Evolutionary conservation across 2,888 invertebrate species (phyloP), one percentile per base, ranked within the genome.

Genomic region (Spicauda simplicius): DNA sequence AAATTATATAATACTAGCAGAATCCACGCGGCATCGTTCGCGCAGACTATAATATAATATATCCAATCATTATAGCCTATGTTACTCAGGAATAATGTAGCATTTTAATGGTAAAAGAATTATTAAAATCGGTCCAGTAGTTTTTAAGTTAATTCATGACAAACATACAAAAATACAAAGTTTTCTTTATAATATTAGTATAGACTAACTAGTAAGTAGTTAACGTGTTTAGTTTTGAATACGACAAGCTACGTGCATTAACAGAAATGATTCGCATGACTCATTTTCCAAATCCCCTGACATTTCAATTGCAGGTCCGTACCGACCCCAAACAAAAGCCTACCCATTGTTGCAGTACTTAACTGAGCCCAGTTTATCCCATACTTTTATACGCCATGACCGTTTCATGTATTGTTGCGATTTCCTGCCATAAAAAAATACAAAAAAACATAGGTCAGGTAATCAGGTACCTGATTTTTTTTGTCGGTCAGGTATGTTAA

Each of bases 381-480:
- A 74, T 75, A 76, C 76, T 77, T 72, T 64, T 68, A 72, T 74
- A 75, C 16, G 2, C 33, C 77, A 74, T 82, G 87, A 84, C 85
- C 86, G 80, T 80, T 78, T 77, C 72, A 55, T 67, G 77, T 71
- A 85, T 90, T 90, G 90, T 90, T 84, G 81, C 82, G 76, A 86
- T 88, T 88, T 89, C 90, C 89, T 91, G 87, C 77, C 75, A 77
- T 79, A 77, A 79, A 84, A 82, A 84, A 73, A 65, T 71, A 73
- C 70, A 75, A 71, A 74, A 75, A 79, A 80, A 78, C 80, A 16
- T 81, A 85, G 88, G 85, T 85, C 85, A 82, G 82, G 82, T 84
- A 86, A 84, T 85, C 85, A 82, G 82, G 82, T 84, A 86, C 82
- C 79, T 80, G 76, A 68, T 72, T 80, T 82, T 85, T 85, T 84